Evolutionary conservation across 2,113 vertebrate genomes (phyloP), one percentile per base, ranked within the genome.

Genomic region (Stictonetta naevosa): DNA sequence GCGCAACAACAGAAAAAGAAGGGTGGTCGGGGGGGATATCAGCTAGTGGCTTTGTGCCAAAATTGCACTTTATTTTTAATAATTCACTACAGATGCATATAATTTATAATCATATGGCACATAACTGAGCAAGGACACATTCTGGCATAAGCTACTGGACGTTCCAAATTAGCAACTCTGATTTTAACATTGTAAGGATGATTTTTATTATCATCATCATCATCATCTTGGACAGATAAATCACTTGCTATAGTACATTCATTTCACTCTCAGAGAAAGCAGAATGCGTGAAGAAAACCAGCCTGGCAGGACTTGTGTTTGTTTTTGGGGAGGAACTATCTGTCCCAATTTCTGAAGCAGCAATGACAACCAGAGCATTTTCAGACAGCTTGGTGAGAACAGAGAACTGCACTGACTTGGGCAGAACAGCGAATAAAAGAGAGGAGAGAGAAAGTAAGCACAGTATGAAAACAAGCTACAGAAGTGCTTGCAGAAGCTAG

Each of bases 261-360:
- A 53, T 91, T 95, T 86, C 74, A 76, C 15, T 73, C 75, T 85
- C 77, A 80, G 81, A 83, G 74, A 78, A 96, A 91, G 59, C 74
- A 88, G 80, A 33, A 69, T 86, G 38, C 19, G 44, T 60, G 66
- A 86, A 82, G 68, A 83, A 84, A 96, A 86, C 0, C 3, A 26
- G 48, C n/a, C 78, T 89, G 86, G 77, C 73, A 94, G 87, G 66
- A 91, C 29, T 82, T 83, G 25, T 91, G 62, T 90, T 95, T 92
- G 80, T 34, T 88, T 92, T 82, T 23, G n/a, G 83, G 69, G 80
- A 92, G 58, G 88, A 94, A 94, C 93, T 88, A 84, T 94, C 90
- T 92, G 92, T 77, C 93, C 92, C 34, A 29, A 58, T 85, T 96
- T 89, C 2, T 3, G 87, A 91, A 87, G 83, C 83, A 62, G 83